Conservation (phyloP, 2,888 invertebrate species). For the Barypeithes pellucidus region DNA sequence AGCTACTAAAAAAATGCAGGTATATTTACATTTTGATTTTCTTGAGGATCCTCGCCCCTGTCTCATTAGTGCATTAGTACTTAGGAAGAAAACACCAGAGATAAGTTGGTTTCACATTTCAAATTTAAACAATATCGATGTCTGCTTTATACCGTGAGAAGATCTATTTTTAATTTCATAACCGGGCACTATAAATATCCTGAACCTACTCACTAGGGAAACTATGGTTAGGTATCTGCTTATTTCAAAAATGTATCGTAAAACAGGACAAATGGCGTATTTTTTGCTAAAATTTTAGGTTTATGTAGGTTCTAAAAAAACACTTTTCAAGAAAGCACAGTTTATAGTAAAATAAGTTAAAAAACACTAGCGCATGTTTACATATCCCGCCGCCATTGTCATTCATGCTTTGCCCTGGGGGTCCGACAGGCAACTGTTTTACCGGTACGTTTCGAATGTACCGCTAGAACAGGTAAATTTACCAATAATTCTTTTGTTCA, state of each 20-base stretch:
- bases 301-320: constrained; percentile 22
- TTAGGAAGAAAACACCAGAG: constrained; percentile 57
- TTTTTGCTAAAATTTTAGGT: constrained; percentile 33
- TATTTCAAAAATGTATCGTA: not conserved
- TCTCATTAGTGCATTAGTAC: no score
- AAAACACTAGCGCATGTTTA: constrained; percentile 70
- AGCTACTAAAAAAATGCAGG: no score
- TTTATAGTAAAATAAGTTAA: constrained; percentile 52
- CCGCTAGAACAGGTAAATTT: constrained; percentile 38
- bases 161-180: not conserved
- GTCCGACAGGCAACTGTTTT: constrained; percentile 64
- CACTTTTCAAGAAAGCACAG: constrained; percentile 30
- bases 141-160: not conserved
- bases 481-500: constrained; percentile 29
- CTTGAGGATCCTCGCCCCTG: constrained; percentile 74
- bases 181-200: not conserved
- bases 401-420: constrained; percentile 55
- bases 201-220: no score
- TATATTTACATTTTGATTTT: constrained; percentile 73
- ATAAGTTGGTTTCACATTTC: constrained; percentile 1
- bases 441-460: constrained; percentile 56
- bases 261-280: constrained; percentile 49
- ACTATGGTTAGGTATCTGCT: no score
- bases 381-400: constrained; percentile 67
- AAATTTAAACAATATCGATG: no score